phyloP scores from a whole-genome alignment of 2,113 vertebrate species.

The Epinephelus moara region DNA sequence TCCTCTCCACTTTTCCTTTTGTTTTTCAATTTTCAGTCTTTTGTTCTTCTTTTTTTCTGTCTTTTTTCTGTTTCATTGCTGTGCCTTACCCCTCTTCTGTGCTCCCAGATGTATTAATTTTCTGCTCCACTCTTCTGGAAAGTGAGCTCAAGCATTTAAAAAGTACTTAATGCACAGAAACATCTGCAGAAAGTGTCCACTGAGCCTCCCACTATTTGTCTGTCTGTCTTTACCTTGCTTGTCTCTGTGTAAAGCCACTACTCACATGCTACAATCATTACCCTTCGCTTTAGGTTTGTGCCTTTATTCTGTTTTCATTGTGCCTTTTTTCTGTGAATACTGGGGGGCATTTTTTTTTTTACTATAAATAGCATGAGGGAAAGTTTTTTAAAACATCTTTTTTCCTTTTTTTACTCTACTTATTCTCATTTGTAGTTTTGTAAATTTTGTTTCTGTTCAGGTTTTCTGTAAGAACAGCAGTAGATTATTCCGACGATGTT shows the following conservation, averaged over 20 bases:
- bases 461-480: conserved; percentile 43
- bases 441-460: conserved; percentile 55
- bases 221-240: conserved; percentile 6
- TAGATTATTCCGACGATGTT: conserved; percentile 44
- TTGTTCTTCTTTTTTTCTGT: not conserved
- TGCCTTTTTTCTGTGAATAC: conserved; percentile 50
- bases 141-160: conserved; percentile 39
- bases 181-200: conserved; percentile 40
- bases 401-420: conserved; percentile 21
- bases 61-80: not conserved
- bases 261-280: conserved; percentile 19
- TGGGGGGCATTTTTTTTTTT: conserved; percentile 3
- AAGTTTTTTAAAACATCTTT: conserved; percentile 16
- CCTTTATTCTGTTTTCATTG: conserved; percentile 9
- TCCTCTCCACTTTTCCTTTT: not conserved
- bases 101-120: conserved; percentile 37
- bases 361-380: conserved; percentile 45
- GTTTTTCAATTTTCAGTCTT: not conserved
- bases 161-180: conserved; percentile 26
- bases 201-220: not conserved
- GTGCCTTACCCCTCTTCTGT: not conserved
- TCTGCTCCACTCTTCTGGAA: conserved; percentile 41
- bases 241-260: conserved; percentile 39
- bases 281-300: not conserved
- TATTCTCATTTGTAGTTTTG: conserved; percentile 61